A percentile compares a stretch with the other conserved stretches of the same genome.
These are phyloP conservation scores for Lottia scabra DNA, from an alignment of 2,888 invertebrate genomes.

Conservation along the genomic window DNA sequence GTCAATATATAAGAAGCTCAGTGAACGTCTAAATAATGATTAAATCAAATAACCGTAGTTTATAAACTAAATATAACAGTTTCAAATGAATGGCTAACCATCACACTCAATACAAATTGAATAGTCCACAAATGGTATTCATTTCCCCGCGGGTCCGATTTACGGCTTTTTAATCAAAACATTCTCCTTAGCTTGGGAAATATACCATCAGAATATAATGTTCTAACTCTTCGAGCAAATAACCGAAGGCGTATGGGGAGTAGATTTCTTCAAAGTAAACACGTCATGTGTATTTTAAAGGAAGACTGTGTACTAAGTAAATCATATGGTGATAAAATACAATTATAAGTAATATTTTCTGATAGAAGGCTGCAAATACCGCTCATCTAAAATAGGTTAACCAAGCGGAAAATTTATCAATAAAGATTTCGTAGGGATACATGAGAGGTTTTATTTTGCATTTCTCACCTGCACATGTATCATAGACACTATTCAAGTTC, in stretches of 20 bases:
- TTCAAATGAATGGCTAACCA: not conserved
- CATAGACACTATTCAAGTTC: too few relatives aligned
- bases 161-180: conserved; percentile 3
- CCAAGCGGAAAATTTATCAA: conserved; percentile 1
- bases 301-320: conserved; percentile 1
- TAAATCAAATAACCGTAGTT: not conserved
- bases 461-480: too few relatives aligned
- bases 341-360: conserved; percentile 5
- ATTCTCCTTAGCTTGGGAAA: conserved; percentile 6
- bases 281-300: not conserved
- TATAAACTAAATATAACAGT: conserved; percentile 1
- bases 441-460: too few relatives aligned
- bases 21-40: not conserved
- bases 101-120: conserved; percentile 5
- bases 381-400: not conserved
- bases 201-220: conserved; percentile 1
- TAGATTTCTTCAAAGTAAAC: conserved; percentile 1
- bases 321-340: not conserved
- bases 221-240: not conserved
- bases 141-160: conserved; percentile 3
- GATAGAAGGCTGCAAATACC: conserved; percentile 1
- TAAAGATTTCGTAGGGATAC: not conserved
- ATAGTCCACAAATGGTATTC: conserved; percentile 3
- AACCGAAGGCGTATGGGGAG: conserved; percentile 4
- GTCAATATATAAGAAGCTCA: too few relatives aligned